Conservation (phyloP, 2,888 invertebrate species). For the Epiperipatus broadwayi region DNA sequence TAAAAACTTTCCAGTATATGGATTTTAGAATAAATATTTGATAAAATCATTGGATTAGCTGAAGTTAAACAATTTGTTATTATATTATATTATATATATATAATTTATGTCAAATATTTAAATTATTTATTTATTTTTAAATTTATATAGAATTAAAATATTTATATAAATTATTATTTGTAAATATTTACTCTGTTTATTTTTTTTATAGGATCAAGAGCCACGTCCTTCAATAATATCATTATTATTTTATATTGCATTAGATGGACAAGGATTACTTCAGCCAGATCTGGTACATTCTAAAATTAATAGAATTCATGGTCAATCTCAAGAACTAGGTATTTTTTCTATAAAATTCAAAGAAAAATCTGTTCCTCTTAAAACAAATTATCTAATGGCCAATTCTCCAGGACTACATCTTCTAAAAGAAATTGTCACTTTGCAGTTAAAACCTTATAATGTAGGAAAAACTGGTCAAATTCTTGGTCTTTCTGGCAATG, state of each 20-base stretch:
- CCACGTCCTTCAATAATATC: too few relatives aligned
- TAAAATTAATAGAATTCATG: background rate
- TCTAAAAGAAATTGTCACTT: conserved; percentile 53
- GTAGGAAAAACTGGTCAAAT: conserved; percentile 32
- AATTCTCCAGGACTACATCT: conserved; percentile 39
- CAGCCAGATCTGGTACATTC: conserved; percentile 18
- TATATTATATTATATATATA: too few relatives aligned
- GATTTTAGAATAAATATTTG: too few relatives aligned
- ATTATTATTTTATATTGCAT: conserved; percentile 57
- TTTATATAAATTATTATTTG: too few relatives aligned
- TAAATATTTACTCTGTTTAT: too few relatives aligned
- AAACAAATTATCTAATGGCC: conserved; percentile 7
- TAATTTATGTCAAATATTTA: too few relatives aligned
- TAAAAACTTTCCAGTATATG: too few relatives aligned
- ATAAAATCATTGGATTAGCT: too few relatives aligned
- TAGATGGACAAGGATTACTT: conserved; percentile 38
- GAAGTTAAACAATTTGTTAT: too few relatives aligned
- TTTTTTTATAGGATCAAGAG: too few relatives aligned
- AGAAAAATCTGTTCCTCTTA: conserved; percentile 7
- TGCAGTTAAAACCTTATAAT: conserved; percentile 46
- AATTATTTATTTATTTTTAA: too few relatives aligned
- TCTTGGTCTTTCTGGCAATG: conserved; percentile 21
- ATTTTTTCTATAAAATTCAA: background rate
- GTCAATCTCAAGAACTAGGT: conserved; percentile 10
- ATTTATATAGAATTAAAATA: too few relatives aligned